A percentile compares a stretch with the other conserved stretches of the same genome.
These are phyloP conservation scores for Plectropomus leopardus DNA, from an alignment of 2,113 vertebrate genomes.

Conservation along the genomic window DNA sequence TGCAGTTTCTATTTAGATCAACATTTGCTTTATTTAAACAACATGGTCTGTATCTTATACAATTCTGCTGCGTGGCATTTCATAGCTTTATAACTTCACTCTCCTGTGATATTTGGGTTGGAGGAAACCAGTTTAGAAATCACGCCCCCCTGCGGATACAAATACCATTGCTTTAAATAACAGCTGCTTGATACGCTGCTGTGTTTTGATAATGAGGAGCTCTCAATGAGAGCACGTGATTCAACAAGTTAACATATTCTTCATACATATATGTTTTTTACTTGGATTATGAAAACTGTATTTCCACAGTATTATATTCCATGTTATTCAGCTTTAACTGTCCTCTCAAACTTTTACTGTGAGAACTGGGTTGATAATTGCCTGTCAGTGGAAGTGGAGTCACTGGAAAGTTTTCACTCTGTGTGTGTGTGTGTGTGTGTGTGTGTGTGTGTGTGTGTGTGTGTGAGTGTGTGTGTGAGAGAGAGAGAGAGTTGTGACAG, in stretches of 20 bases:
- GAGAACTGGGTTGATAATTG: not conserved
- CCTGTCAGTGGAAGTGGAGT: constrained; percentile 38
- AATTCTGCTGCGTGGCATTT: not conserved
- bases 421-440: too few relatives aligned
- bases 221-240: constrained; percentile 5
- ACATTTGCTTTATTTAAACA: not conserved
- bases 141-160: constrained; percentile 68
- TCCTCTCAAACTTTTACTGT: not conserved
- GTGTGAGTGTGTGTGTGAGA: too few relatives aligned
- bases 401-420: constrained; percentile 53
- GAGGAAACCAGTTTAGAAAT: constrained; percentile 49
- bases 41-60: not conserved
- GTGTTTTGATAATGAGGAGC: constrained; percentile 1
- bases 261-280: not conserved
- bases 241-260: not conserved
- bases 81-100: not conserved
- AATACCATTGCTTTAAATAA: constrained; percentile 30
- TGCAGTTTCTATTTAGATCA: not conserved
- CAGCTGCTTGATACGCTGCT: not conserved
- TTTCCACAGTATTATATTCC: not conserved
- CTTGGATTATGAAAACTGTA: not conserved
- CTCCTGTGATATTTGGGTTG: not conserved
- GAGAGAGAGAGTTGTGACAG: constrained; percentile 38
- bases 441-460: too few relatives aligned
- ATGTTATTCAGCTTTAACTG: not conserved